phyloP scores from a whole-genome alignment of 1,140 invertebrate species.

The Araneus ventricosus region DNA sequence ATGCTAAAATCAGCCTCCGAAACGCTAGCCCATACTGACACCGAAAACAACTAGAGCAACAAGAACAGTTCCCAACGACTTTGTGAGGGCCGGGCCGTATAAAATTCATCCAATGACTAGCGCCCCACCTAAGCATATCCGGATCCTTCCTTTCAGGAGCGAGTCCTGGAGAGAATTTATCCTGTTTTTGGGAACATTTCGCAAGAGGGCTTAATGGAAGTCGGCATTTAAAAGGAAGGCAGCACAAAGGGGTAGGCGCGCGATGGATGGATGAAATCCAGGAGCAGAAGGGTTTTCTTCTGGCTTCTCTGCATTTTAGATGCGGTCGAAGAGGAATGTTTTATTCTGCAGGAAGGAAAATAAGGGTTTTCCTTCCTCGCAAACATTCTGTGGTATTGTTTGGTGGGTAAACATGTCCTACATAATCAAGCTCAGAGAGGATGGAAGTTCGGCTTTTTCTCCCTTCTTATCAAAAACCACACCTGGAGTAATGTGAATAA shows the following conservation, averaged over 20 bases:
- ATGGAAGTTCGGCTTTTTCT: neutral
- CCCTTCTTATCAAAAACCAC: neutral
- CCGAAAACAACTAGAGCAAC: neutral
- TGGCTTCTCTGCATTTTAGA: neutral
- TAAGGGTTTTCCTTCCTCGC: neutral
- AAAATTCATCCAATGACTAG: neutral
- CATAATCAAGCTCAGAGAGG: neutral
- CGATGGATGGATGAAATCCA: neutral
- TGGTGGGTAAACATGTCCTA: neutral
- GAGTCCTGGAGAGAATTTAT: neutral
- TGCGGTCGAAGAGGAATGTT: neutral
- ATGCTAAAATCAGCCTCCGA: neutral
- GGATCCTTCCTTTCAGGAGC: neutral
- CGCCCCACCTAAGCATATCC: neutral
- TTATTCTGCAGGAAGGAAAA: neutral
- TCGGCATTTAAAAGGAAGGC: neutral
- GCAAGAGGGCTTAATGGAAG: conserved; percentile 14
- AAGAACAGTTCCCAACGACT: neutral
- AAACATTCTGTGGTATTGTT: neutral
- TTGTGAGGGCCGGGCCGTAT: neutral
- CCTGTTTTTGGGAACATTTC: neutral
- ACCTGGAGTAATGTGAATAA: neutral
- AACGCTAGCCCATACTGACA: neutral
- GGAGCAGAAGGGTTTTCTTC: neutral
- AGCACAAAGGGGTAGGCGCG: neutral